Base-by-base conservation (phyloP, 2,888 invertebrate genomes). In the Cryptophagus acutangulus region DNA sequence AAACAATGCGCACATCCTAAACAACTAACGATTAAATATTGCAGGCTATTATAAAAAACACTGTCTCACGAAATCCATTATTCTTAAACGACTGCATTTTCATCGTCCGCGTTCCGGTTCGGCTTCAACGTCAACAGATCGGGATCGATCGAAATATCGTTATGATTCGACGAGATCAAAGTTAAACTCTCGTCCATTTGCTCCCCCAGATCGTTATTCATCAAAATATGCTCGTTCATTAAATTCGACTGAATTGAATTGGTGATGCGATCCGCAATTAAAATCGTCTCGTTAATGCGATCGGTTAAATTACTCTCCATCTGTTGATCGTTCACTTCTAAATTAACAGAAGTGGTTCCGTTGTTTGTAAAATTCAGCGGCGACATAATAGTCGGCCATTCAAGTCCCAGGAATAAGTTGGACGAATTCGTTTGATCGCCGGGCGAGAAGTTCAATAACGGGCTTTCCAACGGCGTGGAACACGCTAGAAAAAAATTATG, bases 121-220 rank as follows among this genome's bases (percentile, higher is more conserved):
- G 69, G 65, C 48, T 69, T 70, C 38, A 70, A 49, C 0, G 69
- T 70, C 18, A 70, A 50, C 39, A 70, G 51, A 51, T 70, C 70
- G 0, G 69, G 63, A 57, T 70, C 70, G 20, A 70, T 70, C 2
- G 61, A 58, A 18, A 69, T 67, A 28, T 67, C 65, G 15, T 54
- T 29, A 34, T 52, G 38, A 9, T 42, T 14, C 20, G 49, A 20
- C 15, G 43, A 40, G 9, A 58, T 55, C 26, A 61, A 41, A 2
- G 45, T 48, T 29, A 63, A 38, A 44, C 52, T 53, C 4, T 43
- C 53, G 1, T 49, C 54, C 20, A 62, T 55, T 17, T 57, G 43
- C 3, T 48, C 46, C 14, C 38, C 48, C 35, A 57, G 43, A 31
- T 58, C 63, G 15, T 60, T 64, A 15, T 46, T 55, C 17, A 64